Base-by-base conservation (phyloP, 2,888 invertebrate species). In the Nomada ferruginata region DNA sequence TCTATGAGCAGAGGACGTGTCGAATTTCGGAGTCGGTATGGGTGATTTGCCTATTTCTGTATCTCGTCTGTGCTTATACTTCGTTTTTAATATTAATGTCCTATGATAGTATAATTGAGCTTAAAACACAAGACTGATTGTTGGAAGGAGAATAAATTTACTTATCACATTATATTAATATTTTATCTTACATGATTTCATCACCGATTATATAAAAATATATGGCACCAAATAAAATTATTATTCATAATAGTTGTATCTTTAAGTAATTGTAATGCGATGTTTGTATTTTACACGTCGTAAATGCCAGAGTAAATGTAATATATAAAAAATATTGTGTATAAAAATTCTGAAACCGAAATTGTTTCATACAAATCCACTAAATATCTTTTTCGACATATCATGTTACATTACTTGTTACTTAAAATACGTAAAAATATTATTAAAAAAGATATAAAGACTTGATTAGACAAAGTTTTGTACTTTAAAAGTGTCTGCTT, bases 401-500 rank as follows among this genome's bases (percentile, higher is more conserved):
- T 44, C 44, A n/a, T 68, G 50, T 26, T 69, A 52, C 3, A 11
- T 52, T 47, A 55, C 7, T 42, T 55, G 13, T 57, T 44, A 29
- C 13, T 59, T 68, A 20, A 63, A 47, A 72, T 69, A 3, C 57
- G 15, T 50, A 61, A 63, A 78, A 78, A 68, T 74, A 74, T n/a
- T 50, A 20, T 60, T 73, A 73, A 53, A 53, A 59, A 73, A 73
- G 13, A 15, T 55, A 68, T 65, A 9, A 18, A 36, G 2, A 1
- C 36, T 70, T 57, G n/a, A 69, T 61, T 65, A 52, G 11, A 66
- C 65, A 53, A 68, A 23, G 23, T 57, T 80, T 80, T 79, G 79
- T 75, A 81, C 79, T 71, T 42, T 57, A 26, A 61, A 65, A 75
- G 1, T 57, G 15, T 55, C 5, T 63, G 61, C 52, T 42, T 68